phyloP scores from a whole-genome alignment of 2,113 vertebrate genomes.

The Piprites chloris region DNA sequence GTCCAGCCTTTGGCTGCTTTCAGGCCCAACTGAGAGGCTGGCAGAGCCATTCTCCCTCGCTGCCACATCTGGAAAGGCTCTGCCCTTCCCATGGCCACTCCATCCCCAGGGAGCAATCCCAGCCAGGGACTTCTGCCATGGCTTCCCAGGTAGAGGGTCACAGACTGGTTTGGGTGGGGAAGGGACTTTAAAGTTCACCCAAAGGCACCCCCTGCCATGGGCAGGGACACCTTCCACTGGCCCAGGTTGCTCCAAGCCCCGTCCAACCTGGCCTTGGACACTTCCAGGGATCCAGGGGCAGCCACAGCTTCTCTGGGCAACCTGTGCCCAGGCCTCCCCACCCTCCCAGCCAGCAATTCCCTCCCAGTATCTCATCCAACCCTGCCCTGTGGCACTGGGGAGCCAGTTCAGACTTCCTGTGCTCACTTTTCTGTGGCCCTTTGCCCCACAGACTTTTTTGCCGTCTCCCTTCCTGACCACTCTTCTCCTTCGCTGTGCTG shows the following conservation, averaged over 20 bases:
- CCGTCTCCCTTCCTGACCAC: not conserved
- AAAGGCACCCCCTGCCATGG: not conserved
- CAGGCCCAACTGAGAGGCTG: not conserved
- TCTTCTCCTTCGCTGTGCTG: not conserved
- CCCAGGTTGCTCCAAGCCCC: not conserved
- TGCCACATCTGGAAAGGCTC: not conserved
- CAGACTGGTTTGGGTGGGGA: not conserved
- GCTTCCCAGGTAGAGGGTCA: not conserved
- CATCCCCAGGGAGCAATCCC: not conserved
- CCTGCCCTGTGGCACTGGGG: not conserved
- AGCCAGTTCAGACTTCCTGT: not conserved
- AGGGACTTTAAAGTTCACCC: not conserved
- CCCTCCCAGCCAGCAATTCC: not conserved
- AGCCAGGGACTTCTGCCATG: no score
- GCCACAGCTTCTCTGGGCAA: not conserved
- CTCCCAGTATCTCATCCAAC: not conserved
- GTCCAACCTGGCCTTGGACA: not conserved
- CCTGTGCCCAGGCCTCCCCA: not conserved
- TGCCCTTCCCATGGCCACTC: not conserved
- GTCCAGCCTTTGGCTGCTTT: not conserved
- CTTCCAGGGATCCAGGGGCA: not conserved
- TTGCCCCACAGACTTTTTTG: not conserved
- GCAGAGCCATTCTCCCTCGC: not conserved
- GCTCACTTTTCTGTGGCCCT: not conserved
- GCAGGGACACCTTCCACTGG: not conserved